Base-by-base conservation (phyloP, 2,888 invertebrate species). In the Noctua janthina region DNA sequence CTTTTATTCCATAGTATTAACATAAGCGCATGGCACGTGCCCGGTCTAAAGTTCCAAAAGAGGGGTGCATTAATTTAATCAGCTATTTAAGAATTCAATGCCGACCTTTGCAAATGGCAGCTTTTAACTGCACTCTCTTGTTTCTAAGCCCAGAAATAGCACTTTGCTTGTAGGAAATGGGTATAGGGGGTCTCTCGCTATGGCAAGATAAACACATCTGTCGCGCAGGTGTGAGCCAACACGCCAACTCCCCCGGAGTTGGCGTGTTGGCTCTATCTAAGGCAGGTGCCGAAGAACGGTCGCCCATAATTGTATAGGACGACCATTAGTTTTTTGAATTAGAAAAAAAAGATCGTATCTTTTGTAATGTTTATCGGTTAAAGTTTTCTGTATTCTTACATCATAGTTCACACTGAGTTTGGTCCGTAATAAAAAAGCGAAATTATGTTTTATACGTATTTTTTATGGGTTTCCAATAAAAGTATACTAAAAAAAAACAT, bases 181-280 rank as follows among this genome's bases (percentile, higher is more conserved):
- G 35, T 75, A 73, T 43, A 69, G 59, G 39, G 79, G 71, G 75
- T 64, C 74, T 78, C 71, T 87, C 76, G 78, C 74, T 72, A 80
- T 70, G 54, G 79, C 78, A 84, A 72, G 74, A 81, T 77, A 76
- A 74, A 86, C 91, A 91, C 96, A 96, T 95, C 96, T 96, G 96
- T 91, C 92, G 90, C 76, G 96, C 96, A 96, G 96, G 95, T 96
- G 95, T 90, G 87, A 86, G 82, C 74, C 79, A 79, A 83, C 89
- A 90, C 86, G 85, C 76, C 79, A 78, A 82, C 88, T 88, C 87
- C 43, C 43, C 43, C 43, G 8, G 7, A 43, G 43, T 43, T 86
- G 83, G 86, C 54, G 83, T 81, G 73, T 74, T 43, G 43, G 43
- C 43, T 43, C 43, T 43, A 43, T 43, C 78, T 59, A 81, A 81